Conservation (phyloP, 2,113 vertebrate genomes). For the Lasiurus borealis region DNA sequence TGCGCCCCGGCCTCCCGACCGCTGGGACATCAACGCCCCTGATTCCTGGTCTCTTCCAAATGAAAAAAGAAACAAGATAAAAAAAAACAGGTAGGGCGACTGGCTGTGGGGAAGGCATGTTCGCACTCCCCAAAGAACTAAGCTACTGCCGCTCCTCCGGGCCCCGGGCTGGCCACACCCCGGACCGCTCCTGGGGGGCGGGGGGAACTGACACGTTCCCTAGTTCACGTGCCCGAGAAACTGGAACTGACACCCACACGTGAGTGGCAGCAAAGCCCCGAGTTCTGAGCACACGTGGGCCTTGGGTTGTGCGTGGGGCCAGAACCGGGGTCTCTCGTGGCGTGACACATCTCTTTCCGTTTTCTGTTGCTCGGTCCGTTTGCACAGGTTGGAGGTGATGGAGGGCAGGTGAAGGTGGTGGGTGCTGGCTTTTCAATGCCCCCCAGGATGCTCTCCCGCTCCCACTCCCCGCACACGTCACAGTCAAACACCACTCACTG, state of each 20-base stretch:
- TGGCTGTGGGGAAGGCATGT: not conserved
- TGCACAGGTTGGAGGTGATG: constrained; percentile 65
- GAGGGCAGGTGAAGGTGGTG: constrained; percentile 66
- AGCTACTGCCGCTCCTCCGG: not conserved
- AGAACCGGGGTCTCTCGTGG: not conserved
- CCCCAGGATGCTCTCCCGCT: not conserved
- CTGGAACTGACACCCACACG: not conserved
- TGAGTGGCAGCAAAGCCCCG: not conserved
- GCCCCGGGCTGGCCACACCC: not conserved
- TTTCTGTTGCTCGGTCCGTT: constrained; percentile 76
- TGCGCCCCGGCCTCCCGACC: not conserved
- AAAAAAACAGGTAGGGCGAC: not conserved
- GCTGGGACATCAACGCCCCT: not conserved
- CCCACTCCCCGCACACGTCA: not conserved
- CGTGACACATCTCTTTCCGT: constrained; percentile 65
- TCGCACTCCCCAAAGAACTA: constrained; percentile 55
- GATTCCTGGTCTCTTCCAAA: constrained; percentile 64
- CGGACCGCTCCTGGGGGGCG: not conserved
- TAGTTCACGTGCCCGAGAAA: not conserved
- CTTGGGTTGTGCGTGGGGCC: too few relatives aligned
- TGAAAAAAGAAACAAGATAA: not conserved
- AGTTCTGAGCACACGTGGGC: too few relatives aligned
- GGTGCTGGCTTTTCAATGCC: not conserved
- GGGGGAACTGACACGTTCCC: not conserved
- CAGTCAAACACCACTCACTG: not conserved